Conservation (phyloP, 2,888 invertebrate species). For the Phaonia tiefii region DNA sequence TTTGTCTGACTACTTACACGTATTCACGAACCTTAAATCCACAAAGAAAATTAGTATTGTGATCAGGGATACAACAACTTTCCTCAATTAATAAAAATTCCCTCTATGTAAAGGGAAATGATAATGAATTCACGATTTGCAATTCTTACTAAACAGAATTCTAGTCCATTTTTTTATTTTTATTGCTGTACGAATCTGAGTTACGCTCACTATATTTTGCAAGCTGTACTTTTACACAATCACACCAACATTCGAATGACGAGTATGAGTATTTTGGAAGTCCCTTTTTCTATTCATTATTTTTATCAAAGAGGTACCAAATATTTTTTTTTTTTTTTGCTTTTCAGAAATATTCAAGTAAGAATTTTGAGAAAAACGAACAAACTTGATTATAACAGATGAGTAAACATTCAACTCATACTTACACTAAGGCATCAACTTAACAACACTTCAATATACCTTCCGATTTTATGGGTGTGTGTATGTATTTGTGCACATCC, state of each 20-base stretch:
- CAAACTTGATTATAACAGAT: slow-evolving; percentile 54
- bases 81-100: no score
- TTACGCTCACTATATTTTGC: no score
- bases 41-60: no score
- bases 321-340: slow-evolving; percentile 14
- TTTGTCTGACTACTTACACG: no score
- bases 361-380: slow-evolving; percentile 41
- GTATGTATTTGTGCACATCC: slow-evolving; percentile 3
- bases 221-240: neutral
- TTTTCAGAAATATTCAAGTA: slow-evolving; percentile 9
- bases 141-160: no score
- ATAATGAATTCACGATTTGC: no score
- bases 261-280: neutral
- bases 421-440: slow-evolving; percentile 25
- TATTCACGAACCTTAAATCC: no score
- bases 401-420: slow-evolving; percentile 33
- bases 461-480: neutral
- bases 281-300: slow-evolving; percentile 6
- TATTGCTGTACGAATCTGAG: no score
- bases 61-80: no score
- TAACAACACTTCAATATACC: neutral
- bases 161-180: no score
- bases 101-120: no score
- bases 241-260: slow-evolving; percentile 2
- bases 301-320: slow-evolving; percentile 27